Conservation (phyloP, 2,797 vertebrate species). For the Bryconaethiops microstoma region DNA sequence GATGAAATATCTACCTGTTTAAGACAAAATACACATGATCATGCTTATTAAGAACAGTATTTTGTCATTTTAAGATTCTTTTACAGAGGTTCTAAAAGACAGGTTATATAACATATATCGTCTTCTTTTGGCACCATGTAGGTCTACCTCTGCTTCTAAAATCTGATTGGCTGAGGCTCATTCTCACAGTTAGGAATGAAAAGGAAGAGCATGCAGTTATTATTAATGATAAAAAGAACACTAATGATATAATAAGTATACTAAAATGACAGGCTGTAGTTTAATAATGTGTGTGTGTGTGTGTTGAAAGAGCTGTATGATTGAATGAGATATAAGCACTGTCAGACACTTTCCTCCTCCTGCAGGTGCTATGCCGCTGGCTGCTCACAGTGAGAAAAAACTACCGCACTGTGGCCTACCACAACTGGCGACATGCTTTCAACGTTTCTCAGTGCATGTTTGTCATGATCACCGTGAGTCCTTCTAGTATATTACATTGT, state of each 20-base stretch:
- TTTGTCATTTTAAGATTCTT: too few species aligned
- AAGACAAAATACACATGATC: neutral
- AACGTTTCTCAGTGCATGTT: constrained; percentile 85
- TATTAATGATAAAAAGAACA: too few species aligned
- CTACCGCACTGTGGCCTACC: constrained; percentile 82
- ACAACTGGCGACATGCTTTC: constrained; percentile 84
- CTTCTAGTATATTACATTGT: neutral
- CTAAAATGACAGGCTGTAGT: too few species aligned
- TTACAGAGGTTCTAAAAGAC: too few species aligned
- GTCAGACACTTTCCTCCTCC: neutral
- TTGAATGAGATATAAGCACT: neutral
- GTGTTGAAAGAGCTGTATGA: too few species aligned
- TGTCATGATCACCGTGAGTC: constrained; percentile 79
- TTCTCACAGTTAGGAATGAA: neutral
- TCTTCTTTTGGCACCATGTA: too few species aligned
- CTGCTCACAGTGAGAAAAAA: constrained; percentile 84
- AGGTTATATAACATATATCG: too few species aligned
- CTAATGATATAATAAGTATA: too few species aligned
- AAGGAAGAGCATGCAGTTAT: neutral
- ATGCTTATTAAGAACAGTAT: neutral
- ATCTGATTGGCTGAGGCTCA: neutral
- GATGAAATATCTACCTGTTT: neutral
- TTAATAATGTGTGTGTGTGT: too few species aligned
- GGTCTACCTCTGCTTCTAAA: too few species aligned
- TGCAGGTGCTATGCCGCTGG: constrained; percentile 82